These are phyloP conservation scores for Sinocyclocheilus anshuiensis DNA, from an alignment of 2,113 vertebrate genomes.

Conservation along the genomic window DNA sequence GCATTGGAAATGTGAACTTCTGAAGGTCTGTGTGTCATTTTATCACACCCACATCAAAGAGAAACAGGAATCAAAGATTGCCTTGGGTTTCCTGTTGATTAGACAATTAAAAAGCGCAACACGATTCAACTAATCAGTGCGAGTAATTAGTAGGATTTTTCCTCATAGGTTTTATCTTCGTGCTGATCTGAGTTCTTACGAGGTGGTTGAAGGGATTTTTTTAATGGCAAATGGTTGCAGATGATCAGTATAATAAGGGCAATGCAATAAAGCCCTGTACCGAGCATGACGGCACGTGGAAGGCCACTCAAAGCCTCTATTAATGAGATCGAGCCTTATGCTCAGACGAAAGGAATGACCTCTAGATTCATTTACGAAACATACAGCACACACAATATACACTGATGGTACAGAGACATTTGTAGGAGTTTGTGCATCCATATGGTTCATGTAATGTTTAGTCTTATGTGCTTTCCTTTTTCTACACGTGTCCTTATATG, in stretches of 20 bases:
- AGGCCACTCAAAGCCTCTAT: slow-evolving; percentile 64
- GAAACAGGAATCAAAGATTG: slow-evolving; percentile 47
- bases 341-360: neutral
- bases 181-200: neutral
- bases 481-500: neutral
- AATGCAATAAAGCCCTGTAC: slow-evolving; percentile 54
- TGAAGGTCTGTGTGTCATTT: neutral
- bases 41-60: slow-evolving; percentile 39
- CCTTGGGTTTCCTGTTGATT: slow-evolving; percentile 34
- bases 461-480: neutral
- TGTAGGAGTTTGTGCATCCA: neutral
- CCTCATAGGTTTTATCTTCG: neutral
- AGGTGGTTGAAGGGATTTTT: neutral
- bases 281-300: slow-evolving; percentile 60
- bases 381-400: neutral
- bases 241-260: slow-evolving; percentile 19
- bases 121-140: slow-evolving; percentile 38
- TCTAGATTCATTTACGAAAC: slow-evolving; percentile 1
- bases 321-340: slow-evolving; percentile 46
- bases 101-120: slow-evolving; percentile 32
- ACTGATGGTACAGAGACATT: neutral
- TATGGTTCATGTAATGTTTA: neutral
- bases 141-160: slow-evolving; percentile 40
- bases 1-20: neutral
- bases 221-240: neutral